Evolutionary conservation across 2,888 invertebrate species (phyloP).

Genomic region (Drosophila mayaguana): DNA sequence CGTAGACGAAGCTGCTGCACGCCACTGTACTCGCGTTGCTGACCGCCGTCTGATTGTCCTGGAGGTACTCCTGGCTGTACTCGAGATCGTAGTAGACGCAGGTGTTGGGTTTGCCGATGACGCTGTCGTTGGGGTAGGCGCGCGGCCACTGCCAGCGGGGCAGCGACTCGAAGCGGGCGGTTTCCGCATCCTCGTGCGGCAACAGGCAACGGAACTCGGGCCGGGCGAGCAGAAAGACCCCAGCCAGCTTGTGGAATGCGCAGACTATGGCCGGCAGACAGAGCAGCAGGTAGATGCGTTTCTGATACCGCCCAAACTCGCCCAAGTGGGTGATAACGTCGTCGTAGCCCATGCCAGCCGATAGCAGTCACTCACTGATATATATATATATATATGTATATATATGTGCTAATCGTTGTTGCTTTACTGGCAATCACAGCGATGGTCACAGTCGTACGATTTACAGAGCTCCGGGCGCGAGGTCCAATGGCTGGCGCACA

Average conservation of each 20-base stretch:
- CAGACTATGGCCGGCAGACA: constrained; percentile 90
- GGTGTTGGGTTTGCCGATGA: constrained; percentile 85
- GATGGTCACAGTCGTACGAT: constrained; percentile 59
- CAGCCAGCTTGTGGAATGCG: constrained; percentile 90
- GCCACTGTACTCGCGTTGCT: constrained; percentile 69
- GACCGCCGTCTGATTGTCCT: constrained; percentile 66
- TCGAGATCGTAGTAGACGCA: constrained; percentile 86
- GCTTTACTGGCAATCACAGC: constrained; percentile 29
- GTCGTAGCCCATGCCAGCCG: constrained; percentile 89
- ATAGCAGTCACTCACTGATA: neutral
- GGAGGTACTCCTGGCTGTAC: constrained; percentile 74
- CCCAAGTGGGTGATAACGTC: constrained; percentile 89
- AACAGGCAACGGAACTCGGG: constrained; percentile 88
- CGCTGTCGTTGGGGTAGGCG: constrained; percentile 87
- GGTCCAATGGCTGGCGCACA: constrained; percentile 33
- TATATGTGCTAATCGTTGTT: constrained; percentile 1
- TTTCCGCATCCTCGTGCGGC: constrained; percentile 86
- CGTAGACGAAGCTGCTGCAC: constrained; percentile 88
- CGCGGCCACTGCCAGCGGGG: constrained; percentile 85
- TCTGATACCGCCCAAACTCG: constrained; percentile 90
- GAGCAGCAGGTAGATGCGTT: constrained; percentile 89
- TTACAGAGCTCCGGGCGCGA: constrained; percentile 30
- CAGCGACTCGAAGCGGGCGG: constrained; percentile 83
- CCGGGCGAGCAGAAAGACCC: constrained; percentile 89
- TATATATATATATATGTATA: neutral